These are phyloP conservation scores for Vidua macroura DNA, from an alignment of 2,113 vertebrate species.

Conservation along the genomic window DNA sequence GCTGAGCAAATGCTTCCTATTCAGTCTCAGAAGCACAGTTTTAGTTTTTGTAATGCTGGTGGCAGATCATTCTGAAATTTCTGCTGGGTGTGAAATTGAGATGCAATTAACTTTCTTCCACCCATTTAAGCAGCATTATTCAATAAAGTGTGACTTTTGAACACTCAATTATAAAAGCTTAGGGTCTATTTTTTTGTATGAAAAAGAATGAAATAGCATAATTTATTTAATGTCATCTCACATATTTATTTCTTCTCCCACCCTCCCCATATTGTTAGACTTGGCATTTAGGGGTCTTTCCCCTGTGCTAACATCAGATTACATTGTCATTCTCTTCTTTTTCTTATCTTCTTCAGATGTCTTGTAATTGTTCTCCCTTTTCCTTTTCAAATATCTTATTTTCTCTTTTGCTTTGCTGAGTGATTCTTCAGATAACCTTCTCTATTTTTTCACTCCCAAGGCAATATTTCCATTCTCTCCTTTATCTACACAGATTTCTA, in stretches of 20 bases:
- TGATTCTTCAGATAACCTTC: rapidly evolving
- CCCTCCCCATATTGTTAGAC: neutral
- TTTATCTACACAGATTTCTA: neutral
- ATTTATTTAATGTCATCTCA: neutral
- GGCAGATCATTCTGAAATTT: neutral
- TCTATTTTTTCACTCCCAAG: neutral
- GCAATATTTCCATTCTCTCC: neutral
- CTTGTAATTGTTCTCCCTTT: neutral
- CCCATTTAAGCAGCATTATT: neutral
- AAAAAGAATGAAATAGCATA: neutral
- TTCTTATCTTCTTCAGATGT: neutral
- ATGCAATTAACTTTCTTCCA: neutral
- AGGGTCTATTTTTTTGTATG: neutral
- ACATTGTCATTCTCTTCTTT: neutral
- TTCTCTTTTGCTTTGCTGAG: neutral
- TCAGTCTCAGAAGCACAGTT: neutral
- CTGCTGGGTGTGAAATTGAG: neutral
- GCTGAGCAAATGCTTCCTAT: neutral
- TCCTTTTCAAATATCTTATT: neutral
- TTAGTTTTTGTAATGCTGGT: neutral
- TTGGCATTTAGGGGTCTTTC: rapidly evolving
- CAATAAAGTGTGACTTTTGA: neutral
- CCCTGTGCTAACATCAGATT: neutral
- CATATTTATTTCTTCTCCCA: neutral
- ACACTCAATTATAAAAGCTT: neutral